These are phyloP conservation scores for Stegophylla sp. DNA, from an alignment of 2,888 invertebrate genomes.

Conservation along the genomic window DNA sequence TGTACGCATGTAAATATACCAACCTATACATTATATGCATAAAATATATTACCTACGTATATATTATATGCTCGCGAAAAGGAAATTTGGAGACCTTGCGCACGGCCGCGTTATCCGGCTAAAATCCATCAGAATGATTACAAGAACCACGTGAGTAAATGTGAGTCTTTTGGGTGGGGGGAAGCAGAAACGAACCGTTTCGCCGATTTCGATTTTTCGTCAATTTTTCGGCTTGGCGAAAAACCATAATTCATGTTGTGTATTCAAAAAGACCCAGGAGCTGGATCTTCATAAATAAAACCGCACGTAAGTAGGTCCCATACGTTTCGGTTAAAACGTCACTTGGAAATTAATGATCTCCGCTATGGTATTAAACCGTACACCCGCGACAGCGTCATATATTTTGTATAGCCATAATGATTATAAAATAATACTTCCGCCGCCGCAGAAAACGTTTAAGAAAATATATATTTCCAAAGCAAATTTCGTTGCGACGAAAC, in stretches of 20 bases:
- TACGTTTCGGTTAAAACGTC: slow-evolving; percentile 1
- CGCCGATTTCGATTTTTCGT: neutral
- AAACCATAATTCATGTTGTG: neutral
- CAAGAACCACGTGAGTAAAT: too few relatives aligned
- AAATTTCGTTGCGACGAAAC: neutral
- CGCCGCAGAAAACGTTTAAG: neutral
- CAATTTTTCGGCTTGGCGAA: neutral
- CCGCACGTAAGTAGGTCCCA: neutral
- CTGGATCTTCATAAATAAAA: neutral
- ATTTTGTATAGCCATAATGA: neutral
- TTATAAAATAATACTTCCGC: neutral
- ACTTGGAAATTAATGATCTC: neutral
- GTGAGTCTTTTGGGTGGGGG: too few relatives aligned
- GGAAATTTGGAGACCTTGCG: too few relatives aligned
- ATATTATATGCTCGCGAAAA: too few relatives aligned
- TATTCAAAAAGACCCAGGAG: neutral
- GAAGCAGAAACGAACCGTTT: neutral
- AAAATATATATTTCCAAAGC: neutral
- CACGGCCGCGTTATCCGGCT: too few relatives aligned
- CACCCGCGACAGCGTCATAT: neutral
- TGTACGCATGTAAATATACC: too few relatives aligned
- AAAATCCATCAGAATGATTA: too few relatives aligned
- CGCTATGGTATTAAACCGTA: neutral
- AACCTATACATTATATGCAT: too few relatives aligned
- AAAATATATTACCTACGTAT: too few relatives aligned